A percentile compares a stretch with the other conserved stretches of the same genome.
Conservation (phyloP, 2,797 vertebrate species). For the Gymnopithys bicolor region DNA sequence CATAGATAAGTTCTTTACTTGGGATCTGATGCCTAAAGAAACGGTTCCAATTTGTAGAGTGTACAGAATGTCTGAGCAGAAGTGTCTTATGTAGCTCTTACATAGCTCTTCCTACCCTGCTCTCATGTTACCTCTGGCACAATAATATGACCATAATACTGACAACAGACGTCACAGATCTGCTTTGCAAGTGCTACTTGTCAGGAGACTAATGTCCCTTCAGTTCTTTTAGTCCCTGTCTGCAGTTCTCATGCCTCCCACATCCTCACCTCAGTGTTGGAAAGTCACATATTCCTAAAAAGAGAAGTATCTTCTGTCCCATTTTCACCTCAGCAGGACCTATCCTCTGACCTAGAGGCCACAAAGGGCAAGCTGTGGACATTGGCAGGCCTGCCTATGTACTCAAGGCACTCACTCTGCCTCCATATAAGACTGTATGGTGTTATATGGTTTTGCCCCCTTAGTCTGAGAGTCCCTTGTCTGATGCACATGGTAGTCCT, state of each 20-base stretch:
- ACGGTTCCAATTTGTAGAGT: not conserved
- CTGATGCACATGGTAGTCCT: not conserved
- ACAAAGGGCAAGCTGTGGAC: not conserved
- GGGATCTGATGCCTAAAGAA: not conserved
- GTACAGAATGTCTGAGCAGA: not conserved
- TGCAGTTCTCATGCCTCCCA: not conserved
- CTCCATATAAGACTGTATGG: not conserved
- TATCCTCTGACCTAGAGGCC: not conserved
- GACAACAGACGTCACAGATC: not conserved
- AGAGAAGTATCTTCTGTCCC: not conserved
- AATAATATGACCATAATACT: not conserved
- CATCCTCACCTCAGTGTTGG: not conserved
- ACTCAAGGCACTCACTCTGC: not conserved
- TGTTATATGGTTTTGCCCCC: not conserved
- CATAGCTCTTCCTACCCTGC: not conserved
- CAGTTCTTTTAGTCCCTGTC: not conserved
- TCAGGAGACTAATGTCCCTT: not conserved
- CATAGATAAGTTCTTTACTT: not conserved
- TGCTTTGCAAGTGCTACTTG: not conserved
- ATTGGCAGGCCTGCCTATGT: not conserved
- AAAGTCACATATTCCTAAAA: not conserved
- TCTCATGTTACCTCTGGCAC: not conserved
- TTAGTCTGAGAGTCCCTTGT: not conserved
- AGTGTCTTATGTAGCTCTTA: not conserved
- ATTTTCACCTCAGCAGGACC: not conserved